Base-by-base conservation (phyloP, 1,140 invertebrate species). In the Caenorhabditis elegans region DNA sequence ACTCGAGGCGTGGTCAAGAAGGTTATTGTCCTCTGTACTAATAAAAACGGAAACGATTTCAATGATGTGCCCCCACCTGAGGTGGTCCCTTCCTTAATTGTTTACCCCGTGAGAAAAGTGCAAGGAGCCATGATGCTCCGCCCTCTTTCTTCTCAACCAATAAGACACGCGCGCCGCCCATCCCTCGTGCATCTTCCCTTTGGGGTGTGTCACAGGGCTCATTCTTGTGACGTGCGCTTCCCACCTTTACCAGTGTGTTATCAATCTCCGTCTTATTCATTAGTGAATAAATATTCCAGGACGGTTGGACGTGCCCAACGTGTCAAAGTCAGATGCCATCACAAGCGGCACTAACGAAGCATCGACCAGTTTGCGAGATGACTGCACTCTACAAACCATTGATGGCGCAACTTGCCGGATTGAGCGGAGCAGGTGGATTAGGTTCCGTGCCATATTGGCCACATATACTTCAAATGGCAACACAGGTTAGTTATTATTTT, bases 401-500 rank as follows among this genome's bases (percentile, higher is more conserved):
- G 77, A 65, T 48, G 48, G 36, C 19, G 2, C 85, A 80, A 22
- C 39, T 80, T 31, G 26, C 28, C 55, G 26, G 11, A n/a, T 15
- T 76, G 34, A 53, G 13, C 39, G 48, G 13, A 8, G 39, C 34
- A 1, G 26, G 31, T 39, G 53, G 60, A 4, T 31, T 82, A 28
- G n/a, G 24, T 31, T 65, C 76, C n/a, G 51, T 85, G 78, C 84
- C 89, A 88, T 78, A 91, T 90, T 77, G 90, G 24, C 90, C 92
- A 0, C 93, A 93, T 86, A 93, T 93, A 0, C 93, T 94, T 86
- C 91, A 93, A 6, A 92, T 94, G 86, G 94, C 93, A 83, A 90
- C 92, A 11, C 80, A 81, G 80, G 75, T 81, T 43, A 19, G 60
- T 43, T 43, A 8, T 43, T 43, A 8, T 43, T 43, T 43, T 43